These are phyloP conservation scores for Onychostruthus taczanowskii DNA, from an alignment of 2,113 vertebrate genomes.

Conservation along the genomic window DNA sequence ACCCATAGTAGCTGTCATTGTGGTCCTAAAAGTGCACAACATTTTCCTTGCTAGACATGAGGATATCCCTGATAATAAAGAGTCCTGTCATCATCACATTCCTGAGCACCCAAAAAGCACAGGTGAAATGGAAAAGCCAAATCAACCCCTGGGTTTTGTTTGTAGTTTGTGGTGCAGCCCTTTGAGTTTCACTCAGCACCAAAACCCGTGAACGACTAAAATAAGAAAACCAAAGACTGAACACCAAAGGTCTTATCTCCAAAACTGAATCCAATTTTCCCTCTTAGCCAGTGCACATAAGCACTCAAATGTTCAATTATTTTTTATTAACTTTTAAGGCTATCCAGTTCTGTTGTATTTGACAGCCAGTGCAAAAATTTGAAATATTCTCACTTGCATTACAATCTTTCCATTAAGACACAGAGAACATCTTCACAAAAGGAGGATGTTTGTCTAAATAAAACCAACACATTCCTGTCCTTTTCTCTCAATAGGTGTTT, in stretches of 20 bases:
- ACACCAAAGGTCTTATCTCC: not conserved
- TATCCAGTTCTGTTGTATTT: not conserved
- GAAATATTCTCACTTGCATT: not conserved
- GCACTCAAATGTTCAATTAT: not conserved
- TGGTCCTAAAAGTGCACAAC: not conserved
- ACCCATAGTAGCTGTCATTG: rapidly evolving
- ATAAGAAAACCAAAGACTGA: not conserved
- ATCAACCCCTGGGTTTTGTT: rapidly evolving
- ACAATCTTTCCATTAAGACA: not conserved
- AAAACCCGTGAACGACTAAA: not conserved
- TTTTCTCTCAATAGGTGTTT: not conserved
- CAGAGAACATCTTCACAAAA: not conserved
- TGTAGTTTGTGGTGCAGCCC: not conserved
- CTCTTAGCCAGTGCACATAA: not conserved
- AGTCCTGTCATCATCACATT: rapidly evolving
- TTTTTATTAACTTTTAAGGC: not conserved
- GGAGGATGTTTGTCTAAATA: not conserved
- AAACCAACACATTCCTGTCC: not conserved
- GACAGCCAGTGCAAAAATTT: not conserved
- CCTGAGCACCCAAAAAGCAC: not conserved
- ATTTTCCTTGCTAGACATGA: not conserved
- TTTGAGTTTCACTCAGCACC: not conserved
- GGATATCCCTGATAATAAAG: not conserved
- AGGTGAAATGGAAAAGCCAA: not conserved
- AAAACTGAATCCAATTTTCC: not conserved